Evolutionary conservation across 2,113 vertebrate species (phyloP).

Genomic region (Corvus cornix): DNA sequence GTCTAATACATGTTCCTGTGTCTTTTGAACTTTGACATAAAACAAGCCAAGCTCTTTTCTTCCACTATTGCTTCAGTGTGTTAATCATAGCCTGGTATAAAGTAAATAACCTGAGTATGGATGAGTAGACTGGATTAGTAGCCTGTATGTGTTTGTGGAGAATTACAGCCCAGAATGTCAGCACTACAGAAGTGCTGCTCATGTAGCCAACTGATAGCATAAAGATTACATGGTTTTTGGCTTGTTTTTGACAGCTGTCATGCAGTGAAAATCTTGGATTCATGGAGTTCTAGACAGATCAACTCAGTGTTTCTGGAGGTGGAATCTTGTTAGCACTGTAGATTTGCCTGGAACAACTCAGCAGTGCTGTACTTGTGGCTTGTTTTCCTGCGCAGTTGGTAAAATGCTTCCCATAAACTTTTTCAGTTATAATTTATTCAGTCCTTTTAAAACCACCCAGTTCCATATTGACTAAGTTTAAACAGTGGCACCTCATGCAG

Average conservation of each 20-base stretch:
- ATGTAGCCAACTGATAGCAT: background rate
- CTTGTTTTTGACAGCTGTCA: background rate
- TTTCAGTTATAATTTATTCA: background rate
- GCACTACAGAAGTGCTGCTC: background rate
- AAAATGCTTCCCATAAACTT: background rate
- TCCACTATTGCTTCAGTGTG: background rate
- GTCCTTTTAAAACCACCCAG: background rate
- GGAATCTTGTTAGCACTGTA: background rate
- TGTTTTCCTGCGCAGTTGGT: background rate
- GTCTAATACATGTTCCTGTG: conserved; percentile 19
- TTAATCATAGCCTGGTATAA: background rate
- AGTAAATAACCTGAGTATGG: background rate
- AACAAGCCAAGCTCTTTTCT: background rate
- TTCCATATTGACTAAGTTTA: background rate
- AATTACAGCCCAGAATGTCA: background rate
- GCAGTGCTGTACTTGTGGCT: background rate
- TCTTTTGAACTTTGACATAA: background rate
- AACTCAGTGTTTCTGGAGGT: background rate
- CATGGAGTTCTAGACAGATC: background rate
- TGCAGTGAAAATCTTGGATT: background rate
- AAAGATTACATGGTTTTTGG: background rate
- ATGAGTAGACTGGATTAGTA: background rate
- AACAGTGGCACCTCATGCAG: background rate
- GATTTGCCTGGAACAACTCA: background rate
- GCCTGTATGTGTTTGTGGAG: background rate